These are phyloP conservation scores for Nephrotoma flavescens DNA, from an alignment of 2,888 invertebrate genomes.

Conservation along the genomic window DNA sequence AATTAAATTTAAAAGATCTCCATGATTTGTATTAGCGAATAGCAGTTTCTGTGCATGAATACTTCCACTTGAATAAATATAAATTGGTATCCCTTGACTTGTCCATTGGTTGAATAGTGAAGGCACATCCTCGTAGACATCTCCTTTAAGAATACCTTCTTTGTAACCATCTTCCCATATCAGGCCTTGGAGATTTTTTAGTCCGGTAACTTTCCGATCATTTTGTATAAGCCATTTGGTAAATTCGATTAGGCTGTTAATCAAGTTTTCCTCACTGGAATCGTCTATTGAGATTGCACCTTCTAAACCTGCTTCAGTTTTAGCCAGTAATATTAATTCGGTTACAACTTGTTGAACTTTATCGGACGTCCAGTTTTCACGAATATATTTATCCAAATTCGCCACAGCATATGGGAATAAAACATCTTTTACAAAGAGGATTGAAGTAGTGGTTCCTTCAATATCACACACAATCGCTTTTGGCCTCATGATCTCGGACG, in stretches of 20 bases:
- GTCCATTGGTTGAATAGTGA: conserved; percentile 59
- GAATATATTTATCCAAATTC: conserved; percentile 55
- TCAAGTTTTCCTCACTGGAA: conserved; percentile 38
- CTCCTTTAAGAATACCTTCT: conserved; percentile 62
- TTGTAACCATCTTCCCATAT: conserved; percentile 80
- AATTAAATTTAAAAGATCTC: conserved; percentile 59
- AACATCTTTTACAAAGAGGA: conserved; percentile 55
- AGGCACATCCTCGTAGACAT: conserved; percentile 82
- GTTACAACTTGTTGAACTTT: conserved; percentile 51
- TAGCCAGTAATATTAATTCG: conserved; percentile 46
- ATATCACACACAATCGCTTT: conserved; percentile 44
- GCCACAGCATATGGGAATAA: conserved; percentile 63
- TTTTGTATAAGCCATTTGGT: conserved; percentile 68
- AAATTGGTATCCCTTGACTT: conserved; percentile 50
- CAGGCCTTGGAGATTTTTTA: conserved; percentile 82
- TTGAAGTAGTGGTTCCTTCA: conserved; percentile 60
- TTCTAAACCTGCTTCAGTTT: conserved; percentile 41
- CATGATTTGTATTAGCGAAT: conserved; percentile 59
- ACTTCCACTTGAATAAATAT: conserved; percentile 86
- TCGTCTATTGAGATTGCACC: conserved; percentile 41
- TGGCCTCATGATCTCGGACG: conserved; percentile 7
- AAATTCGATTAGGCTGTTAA: conserved; percentile 50
- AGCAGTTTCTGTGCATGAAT: conserved; percentile 79
- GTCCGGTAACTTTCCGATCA: conserved; percentile 61
- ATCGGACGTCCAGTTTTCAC: conserved; percentile 51